Conservation (phyloP, 2,113 vertebrate species). For the Saccopteryx bilineata region DNA sequence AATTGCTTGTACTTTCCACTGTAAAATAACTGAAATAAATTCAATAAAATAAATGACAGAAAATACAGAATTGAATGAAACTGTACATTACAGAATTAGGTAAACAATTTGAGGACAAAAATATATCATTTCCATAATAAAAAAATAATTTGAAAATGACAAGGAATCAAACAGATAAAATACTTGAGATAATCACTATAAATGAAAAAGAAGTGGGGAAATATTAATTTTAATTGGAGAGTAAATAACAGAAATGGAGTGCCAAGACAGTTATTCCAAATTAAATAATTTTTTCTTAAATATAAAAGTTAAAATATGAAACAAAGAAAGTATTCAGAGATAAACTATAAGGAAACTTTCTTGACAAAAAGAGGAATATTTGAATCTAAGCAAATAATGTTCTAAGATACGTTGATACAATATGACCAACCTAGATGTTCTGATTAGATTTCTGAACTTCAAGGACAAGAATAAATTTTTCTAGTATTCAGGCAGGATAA, state of each 20-base stretch:
- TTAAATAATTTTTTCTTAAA: not conserved
- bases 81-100: not conserved
- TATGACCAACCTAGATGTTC: not conserved
- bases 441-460: not conserved
- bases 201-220: not conserved
- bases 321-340: not conserved
- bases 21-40: not conserved
- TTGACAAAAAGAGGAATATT: not conserved
- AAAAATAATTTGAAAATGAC: not conserved
- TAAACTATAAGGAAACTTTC: not conserved
- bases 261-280: not conserved
- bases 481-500: not conserved
- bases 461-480: conserved; percentile 17
- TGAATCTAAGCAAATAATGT: not conserved
- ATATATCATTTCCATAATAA: not conserved
- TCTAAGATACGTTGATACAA: not conserved
- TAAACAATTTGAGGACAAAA: not conserved
- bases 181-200: not conserved
- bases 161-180: not conserved
- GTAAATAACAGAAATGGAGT: not conserved
- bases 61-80: not conserved
- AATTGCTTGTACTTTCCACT: not conserved
- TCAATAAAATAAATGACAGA: not conserved
- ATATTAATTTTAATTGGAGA: not conserved
- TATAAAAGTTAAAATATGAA: not conserved